Evolutionary conservation across 2,113 vertebrate genomes (phyloP).

Genomic region (Nettapus auritus): DNA sequence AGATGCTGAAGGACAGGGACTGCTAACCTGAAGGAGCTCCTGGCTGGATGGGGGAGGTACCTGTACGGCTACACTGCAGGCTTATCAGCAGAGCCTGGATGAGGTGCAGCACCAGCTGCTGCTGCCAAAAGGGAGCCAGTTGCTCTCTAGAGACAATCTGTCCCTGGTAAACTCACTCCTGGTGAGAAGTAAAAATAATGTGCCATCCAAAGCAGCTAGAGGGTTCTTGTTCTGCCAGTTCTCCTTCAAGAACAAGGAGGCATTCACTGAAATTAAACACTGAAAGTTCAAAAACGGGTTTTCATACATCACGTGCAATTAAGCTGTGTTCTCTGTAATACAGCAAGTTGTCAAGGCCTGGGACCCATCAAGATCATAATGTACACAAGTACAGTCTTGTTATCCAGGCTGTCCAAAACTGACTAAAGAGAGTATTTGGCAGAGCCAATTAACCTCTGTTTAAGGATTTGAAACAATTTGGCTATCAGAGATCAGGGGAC

Average conservation of each 20-base stretch:
- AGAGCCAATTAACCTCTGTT: not conserved
- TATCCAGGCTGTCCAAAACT: not conserved
- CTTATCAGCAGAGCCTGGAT: not conserved
- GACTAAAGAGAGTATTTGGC: not conserved
- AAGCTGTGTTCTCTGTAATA: not conserved
- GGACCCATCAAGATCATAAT: not conserved
- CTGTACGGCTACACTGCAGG: not conserved
- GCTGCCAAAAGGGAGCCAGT: not conserved
- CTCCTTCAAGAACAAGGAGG: not conserved
- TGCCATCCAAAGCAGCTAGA: not conserved
- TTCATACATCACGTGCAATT: not conserved
- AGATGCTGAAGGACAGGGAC: not conserved
- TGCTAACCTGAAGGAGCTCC: not conserved
- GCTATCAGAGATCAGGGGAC: not conserved
- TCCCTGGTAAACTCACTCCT: not conserved
- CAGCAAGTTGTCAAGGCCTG: not conserved
- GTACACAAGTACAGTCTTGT: not conserved
- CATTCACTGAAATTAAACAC: not conserved
- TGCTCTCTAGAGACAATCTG: not conserved
- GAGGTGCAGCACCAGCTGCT: not conserved
- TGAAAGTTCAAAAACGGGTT: not conserved
- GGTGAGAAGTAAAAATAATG: not conserved
- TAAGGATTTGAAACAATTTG: not conserved
- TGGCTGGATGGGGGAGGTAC: rapidly evolving
- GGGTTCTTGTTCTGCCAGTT: not conserved